Conservation (phyloP, 2,113 vertebrate genomes). For the Oncorhynchus kisutch region DNA sequence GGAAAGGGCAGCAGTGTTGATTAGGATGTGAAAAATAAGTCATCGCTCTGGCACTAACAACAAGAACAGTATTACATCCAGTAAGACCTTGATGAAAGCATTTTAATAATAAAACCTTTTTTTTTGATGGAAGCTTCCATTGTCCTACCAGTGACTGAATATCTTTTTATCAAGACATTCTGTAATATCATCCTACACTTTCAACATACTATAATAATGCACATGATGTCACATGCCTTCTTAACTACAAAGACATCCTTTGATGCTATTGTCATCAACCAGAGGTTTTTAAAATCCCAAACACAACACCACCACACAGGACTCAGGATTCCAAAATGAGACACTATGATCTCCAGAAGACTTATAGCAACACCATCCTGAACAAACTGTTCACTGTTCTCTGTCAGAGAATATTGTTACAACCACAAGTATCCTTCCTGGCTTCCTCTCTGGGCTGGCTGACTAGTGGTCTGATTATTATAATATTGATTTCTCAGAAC, state of each 20-base stretch:
- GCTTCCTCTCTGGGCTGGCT: not conserved
- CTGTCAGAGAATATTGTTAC: too few species aligned
- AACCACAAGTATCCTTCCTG: not conserved
- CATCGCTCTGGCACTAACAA: not conserved
- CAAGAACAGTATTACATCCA: not conserved
- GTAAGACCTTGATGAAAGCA: too few species aligned
- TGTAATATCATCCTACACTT: not conserved
- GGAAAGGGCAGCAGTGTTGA: not conserved
- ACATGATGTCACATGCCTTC: not conserved
- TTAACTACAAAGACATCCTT: not conserved
- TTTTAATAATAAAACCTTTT: too few species aligned
- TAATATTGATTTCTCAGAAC: conserved; percentile 38
- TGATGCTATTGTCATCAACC: not conserved
- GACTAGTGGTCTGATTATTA: conserved; percentile 24
- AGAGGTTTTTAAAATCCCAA: not conserved
- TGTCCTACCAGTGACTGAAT: too few species aligned
- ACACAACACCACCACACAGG: not conserved
- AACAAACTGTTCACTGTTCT: not conserved
- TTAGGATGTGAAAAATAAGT: not conserved
- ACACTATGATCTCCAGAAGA: not conserved
- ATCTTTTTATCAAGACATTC: not conserved
- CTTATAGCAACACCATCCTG: not conserved
- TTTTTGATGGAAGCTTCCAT: too few species aligned
- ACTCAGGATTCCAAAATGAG: too few species aligned
- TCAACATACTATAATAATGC: not conserved